A percentile compares a stretch with the other conserved stretches of the same genome.
Conservation (phyloP, 2,888 invertebrate species). For the Strigamia crassipes region DNA sequence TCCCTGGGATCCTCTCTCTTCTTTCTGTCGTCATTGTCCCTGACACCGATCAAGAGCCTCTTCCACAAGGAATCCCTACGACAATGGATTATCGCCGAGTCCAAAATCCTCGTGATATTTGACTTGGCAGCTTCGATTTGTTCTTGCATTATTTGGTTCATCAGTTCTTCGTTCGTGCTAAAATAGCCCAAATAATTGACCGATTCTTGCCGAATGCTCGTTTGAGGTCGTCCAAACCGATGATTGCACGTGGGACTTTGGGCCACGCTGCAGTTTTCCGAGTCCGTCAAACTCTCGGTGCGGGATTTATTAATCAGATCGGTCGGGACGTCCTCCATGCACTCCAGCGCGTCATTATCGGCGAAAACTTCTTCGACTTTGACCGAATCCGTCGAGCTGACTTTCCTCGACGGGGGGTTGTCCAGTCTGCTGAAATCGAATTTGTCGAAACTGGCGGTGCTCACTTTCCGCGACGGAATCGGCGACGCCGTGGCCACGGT, state of each 20-base stretch:
- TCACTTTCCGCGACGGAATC: conserved; percentile 46
- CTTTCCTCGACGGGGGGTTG: not conserved
- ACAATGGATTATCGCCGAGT: conserved; percentile 70
- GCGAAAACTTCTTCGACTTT: not conserved
- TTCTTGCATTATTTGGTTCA: conserved; percentile 56
- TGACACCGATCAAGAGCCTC: conserved; percentile 63
- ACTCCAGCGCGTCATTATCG: not conserved
- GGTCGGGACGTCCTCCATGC: not conserved
- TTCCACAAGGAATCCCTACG: conserved; percentile 74
- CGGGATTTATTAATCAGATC: not conserved
- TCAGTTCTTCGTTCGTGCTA: conserved; percentile 66
- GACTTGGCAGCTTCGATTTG: conserved; percentile 65
- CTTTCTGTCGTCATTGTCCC: conserved; percentile 53
- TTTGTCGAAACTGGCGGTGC: conserved; percentile 33
- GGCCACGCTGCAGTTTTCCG: not conserved
- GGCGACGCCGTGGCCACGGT: conserved; percentile 60
- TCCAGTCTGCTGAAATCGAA: not conserved
- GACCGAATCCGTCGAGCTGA: conserved; percentile 4
- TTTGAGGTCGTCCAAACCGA: not conserved
- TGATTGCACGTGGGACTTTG: not conserved
- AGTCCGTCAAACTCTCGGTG: not conserved
- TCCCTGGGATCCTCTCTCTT: conserved; percentile 56
- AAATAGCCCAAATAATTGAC: conserved; percentile 73
- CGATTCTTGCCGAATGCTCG: conserved; percentile 61
- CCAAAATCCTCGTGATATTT: conserved; percentile 67